A percentile compares a stretch with the other conserved stretches of the same genome.
These are phyloP conservation scores for Chrysotoxum bicinctum DNA, from an alignment of 2,888 invertebrate species.

Conservation along the genomic window DNA sequence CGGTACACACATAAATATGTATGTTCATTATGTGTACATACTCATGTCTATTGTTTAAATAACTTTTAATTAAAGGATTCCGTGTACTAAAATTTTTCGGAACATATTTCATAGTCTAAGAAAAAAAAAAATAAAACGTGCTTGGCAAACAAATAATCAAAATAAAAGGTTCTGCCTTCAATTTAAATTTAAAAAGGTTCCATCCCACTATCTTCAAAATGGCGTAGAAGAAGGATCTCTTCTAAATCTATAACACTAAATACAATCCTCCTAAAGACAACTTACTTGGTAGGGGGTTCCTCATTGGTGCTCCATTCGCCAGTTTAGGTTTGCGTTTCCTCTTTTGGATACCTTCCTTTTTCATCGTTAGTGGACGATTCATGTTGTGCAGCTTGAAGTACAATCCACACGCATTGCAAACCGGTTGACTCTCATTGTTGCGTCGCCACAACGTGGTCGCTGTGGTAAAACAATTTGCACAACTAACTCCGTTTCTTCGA, in stretches of 20 bases:
- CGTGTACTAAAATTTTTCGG: no score
- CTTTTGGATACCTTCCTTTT: constrained; percentile 99
- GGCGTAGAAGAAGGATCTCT: constrained; percentile 48
- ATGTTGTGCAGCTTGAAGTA: constrained; percentile 82
- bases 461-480: constrained; percentile 86
- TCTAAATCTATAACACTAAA: not conserved
- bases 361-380: constrained; percentile 97
- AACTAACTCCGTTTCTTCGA: constrained; percentile 81
- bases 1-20: no score
- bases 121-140: no score
- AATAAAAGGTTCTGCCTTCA: constrained; percentile 6
- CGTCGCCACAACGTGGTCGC: constrained; percentile 92
- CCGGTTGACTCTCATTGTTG: constrained; percentile 92
- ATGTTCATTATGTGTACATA: no score
- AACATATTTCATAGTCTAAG: no score
- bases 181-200: not conserved
- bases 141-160: not conserved
- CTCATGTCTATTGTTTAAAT: no score
- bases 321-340: constrained; percentile 95
- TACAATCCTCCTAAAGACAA: constrained; percentile 27
- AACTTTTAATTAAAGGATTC: no score
- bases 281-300: constrained; percentile 78
- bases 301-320: constrained; percentile 76
- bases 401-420: constrained; percentile 91
- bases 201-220: constrained; percentile 52